Evolutionary conservation across 2,888 invertebrate genomes (phyloP).

Genomic region (Volucella inflata): DNA sequence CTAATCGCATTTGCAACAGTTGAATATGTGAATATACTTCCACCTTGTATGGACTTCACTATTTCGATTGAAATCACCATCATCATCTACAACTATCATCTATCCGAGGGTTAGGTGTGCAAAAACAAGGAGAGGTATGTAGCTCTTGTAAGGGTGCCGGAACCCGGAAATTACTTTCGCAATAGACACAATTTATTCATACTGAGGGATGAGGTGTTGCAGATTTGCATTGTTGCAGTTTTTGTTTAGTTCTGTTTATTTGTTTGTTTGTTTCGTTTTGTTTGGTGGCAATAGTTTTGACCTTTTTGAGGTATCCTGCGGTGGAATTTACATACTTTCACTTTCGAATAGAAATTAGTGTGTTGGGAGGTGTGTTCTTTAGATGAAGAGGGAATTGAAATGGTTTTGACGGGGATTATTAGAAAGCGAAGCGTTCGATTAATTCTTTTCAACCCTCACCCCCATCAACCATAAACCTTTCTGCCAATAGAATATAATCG

Average conservation of each 20-base stretch:
- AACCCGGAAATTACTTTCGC: constrained; percentile 56
- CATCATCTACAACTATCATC: constrained; percentile 14
- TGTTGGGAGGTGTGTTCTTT: constrained; percentile 5
- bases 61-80: constrained; percentile 24
- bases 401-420: not conserved
- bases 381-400: constrained; percentile 7
- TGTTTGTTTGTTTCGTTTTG: constrained; percentile 55
- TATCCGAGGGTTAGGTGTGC: constrained; percentile 53
- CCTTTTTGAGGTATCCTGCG: constrained; percentile 50
- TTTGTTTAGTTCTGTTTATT: constrained; percentile 31
- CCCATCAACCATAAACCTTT: no score
- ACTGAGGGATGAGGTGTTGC: constrained; percentile 51
- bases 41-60: constrained; percentile 64
- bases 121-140: constrained; percentile 22
- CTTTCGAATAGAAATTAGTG: constrained; percentile 55
- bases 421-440: no score
- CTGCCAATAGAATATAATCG: no score
- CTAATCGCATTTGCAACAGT: constrained; percentile 75
- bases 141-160: constrained; percentile 27
- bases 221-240: constrained; percentile 73
- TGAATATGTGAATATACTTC: constrained; percentile 39
- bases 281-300: constrained; percentile 59
- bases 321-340: constrained; percentile 46
- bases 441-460: no score
- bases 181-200: constrained; percentile 57